These are phyloP conservation scores for Eidolon dupreanum DNA, from an alignment of 2,797 vertebrate genomes.

Conservation along the genomic window DNA sequence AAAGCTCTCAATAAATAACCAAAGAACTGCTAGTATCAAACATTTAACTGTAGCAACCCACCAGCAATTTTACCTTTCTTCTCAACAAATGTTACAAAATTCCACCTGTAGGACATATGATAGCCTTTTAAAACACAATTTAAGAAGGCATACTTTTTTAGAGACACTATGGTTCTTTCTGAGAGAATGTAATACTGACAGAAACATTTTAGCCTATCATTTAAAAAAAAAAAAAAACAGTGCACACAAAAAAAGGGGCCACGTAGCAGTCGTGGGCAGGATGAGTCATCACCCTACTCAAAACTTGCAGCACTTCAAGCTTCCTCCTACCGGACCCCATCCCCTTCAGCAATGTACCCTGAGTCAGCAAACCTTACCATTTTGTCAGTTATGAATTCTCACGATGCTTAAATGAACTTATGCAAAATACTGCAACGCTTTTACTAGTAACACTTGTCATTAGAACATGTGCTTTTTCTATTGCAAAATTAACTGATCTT, in stretches of 20 bases:
- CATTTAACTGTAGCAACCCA: slow-evolving; percentile 51
- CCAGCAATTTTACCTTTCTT: slow-evolving; percentile 49
- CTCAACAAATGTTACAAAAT: slow-evolving; percentile 50
- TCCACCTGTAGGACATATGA: slow-evolving; percentile 34
- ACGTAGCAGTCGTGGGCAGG: slow-evolving; percentile 87
- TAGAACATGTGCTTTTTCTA: neutral
- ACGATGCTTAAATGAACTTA: slow-evolving; percentile 69
- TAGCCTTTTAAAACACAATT: slow-evolving; percentile 43
- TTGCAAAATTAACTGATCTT: slow-evolving; percentile 40
- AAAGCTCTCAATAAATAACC: slow-evolving; percentile 29
- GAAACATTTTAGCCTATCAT: slow-evolving; percentile 72
- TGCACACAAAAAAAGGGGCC: slow-evolving; percentile 81
- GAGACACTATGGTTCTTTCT: neutral
- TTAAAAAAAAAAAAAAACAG: slow-evolving; percentile 77
- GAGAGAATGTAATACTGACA: neutral
- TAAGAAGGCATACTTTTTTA: slow-evolving; percentile 48
- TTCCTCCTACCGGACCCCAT: slow-evolving; percentile 84
- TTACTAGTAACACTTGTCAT: neutral
- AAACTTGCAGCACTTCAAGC: slow-evolving; percentile 79
- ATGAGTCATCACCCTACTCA: slow-evolving; percentile 86
- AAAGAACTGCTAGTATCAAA: slow-evolving; percentile 36
- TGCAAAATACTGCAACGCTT: slow-evolving; percentile 1
- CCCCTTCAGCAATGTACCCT: slow-evolving; percentile 71
- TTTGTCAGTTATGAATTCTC: slow-evolving; percentile 77
- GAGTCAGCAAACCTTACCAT: slow-evolving; percentile 77